Conservation (phyloP, 2,113 vertebrate genomes). For the Stegostoma tigrinum region DNA sequence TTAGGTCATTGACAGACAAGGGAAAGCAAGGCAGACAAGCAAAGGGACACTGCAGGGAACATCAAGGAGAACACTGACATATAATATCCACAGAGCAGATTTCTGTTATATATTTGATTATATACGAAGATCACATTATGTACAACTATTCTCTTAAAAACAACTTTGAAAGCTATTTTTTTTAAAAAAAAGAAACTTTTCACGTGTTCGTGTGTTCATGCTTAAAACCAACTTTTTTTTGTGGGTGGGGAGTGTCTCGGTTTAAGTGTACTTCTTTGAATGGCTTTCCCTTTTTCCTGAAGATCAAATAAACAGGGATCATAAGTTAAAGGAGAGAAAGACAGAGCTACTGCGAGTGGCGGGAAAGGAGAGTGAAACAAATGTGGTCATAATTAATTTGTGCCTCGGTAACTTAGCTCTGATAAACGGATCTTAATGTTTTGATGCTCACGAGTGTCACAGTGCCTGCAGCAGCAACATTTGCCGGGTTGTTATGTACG, state of each 20-base stretch:
- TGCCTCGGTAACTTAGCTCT: background rate
- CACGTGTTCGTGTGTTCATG: background rate
- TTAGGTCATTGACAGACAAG: background rate
- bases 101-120: background rate
- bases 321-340: background rate
- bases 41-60: background rate
- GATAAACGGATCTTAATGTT: background rate
- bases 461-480: background rate
- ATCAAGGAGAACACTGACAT: background rate
- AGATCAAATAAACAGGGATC: background rate
- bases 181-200: background rate
- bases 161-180: background rate
- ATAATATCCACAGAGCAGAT: background rate
- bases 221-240: background rate
- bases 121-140: background rate
- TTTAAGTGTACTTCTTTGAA: background rate
- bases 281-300: background rate
- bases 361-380: conserved; percentile 1
- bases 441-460: background rate
- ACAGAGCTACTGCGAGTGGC: background rate
- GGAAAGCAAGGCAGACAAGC: background rate
- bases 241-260: background rate
- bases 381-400: background rate
- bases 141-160: background rate
- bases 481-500: background rate